These are phyloP conservation scores for Oxystoma pomonae DNA, from an alignment of 2,888 invertebrate species.

Conservation along the genomic window DNA sequence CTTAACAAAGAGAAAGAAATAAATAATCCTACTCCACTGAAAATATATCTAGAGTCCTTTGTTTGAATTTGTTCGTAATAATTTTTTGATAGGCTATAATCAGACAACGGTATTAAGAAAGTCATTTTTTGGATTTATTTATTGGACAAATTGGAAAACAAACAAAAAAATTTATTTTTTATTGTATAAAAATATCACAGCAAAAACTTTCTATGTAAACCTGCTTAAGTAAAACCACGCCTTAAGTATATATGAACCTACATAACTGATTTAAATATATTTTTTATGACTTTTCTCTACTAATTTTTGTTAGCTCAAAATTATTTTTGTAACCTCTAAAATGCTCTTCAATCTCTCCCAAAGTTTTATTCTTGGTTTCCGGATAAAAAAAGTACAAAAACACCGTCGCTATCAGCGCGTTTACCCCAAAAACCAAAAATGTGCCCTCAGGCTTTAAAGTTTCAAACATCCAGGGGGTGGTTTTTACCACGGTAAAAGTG, in stretches of 20 bases:
- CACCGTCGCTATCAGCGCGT: slow-evolving; percentile 56
- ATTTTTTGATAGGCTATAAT: too few relatives aligned
- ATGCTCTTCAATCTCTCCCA: slow-evolving; percentile 63
- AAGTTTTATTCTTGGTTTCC: slow-evolving; percentile 65
- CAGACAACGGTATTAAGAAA: too few relatives aligned
- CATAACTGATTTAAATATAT: background rate
- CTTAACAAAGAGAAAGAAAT: slow-evolving; percentile 49
- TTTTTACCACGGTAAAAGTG: slow-evolving; percentile 65
- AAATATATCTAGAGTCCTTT: slow-evolving; percentile 61
- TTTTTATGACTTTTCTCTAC: background rate
- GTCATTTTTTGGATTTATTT: too few relatives aligned
- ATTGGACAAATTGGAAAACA: too few relatives aligned
- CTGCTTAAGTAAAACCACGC: background rate
- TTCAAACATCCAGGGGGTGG: slow-evolving; percentile 58
- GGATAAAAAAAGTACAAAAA: slow-evolving; percentile 60
- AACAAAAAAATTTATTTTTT: too few relatives aligned
- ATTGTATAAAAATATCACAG: background rate
- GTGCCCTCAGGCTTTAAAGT: slow-evolving; percentile 57
- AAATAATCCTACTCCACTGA: slow-evolving; percentile 60
- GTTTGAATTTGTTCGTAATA: slow-evolving; percentile 57
- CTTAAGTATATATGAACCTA: background rate
- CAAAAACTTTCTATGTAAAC: background rate
- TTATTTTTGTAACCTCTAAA: slow-evolving; percentile 37
- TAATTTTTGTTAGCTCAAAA: background rate
- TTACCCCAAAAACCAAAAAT: slow-evolving; percentile 59